Conservation (phyloP, 1,140 invertebrate species). For the Drosophila guanche region DNA sequence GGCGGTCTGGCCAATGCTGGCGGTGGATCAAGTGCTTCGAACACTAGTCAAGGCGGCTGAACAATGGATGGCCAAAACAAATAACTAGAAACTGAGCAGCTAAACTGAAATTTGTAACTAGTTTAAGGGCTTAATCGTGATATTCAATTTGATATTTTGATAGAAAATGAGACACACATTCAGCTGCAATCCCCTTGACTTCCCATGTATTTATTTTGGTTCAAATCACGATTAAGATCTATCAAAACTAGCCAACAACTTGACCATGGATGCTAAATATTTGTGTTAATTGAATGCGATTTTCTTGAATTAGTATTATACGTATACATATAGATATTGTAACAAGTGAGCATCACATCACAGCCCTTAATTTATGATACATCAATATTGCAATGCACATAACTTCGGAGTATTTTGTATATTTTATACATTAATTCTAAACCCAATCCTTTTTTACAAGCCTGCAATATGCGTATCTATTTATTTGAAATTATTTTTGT, state of each 20-base stretch:
- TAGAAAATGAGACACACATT: slow-evolving; percentile 8
- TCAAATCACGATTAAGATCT: slow-evolving; percentile 40
- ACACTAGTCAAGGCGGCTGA: slow-evolving; percentile 70
- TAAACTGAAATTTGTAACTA: slow-evolving; percentile 34
- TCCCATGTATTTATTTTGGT: too few species aligned
- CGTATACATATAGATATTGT: slow-evolving; percentile 24
- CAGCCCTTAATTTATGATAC: slow-evolving; percentile 5
- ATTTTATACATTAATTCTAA: slow-evolving; percentile 35
- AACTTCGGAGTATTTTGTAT: slow-evolving; percentile 48
- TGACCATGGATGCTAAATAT: slow-evolving; percentile 78
- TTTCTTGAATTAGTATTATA: slow-evolving; percentile 62
- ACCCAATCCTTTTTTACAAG: slow-evolving; percentile 18
- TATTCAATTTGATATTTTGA: slow-evolving; percentile 37
- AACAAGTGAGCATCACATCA: slow-evolving; percentile 51
- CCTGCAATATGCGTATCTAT: slow-evolving; percentile 52
- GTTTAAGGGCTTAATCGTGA: slow-evolving; percentile 45
- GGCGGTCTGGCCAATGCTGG: slow-evolving; percentile 48
- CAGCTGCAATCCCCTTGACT: background rate
- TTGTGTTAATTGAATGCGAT: slow-evolving; percentile 76
- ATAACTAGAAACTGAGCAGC: slow-evolving; percentile 38
- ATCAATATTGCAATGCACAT: slow-evolving; percentile 55
- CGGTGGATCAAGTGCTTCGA: slow-evolving; percentile 37
- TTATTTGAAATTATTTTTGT: slow-evolving; percentile 51
- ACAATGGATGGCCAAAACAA: background rate
- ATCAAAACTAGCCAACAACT: slow-evolving; percentile 40